phyloP scores from a whole-genome alignment of 1,140 invertebrate species.

The Coenobita brevimanus region DNA sequence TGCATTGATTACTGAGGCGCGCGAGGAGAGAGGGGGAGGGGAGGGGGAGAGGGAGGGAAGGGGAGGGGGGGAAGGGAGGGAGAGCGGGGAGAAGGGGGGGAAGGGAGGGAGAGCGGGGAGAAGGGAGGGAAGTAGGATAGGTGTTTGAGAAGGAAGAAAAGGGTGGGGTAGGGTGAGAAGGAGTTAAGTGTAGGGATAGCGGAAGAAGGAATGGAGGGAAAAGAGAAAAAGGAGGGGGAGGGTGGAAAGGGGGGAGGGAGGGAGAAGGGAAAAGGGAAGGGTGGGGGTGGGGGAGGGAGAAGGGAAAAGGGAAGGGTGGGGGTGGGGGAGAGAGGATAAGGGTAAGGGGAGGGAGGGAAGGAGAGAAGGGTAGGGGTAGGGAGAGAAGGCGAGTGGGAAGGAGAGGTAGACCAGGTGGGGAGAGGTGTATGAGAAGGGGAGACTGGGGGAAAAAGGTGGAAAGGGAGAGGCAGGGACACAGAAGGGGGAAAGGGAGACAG shows the following conservation, averaged over 20 bases:
- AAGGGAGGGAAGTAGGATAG: background rate
- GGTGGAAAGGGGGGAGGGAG: too few species aligned
- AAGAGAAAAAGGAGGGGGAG: too few species aligned
- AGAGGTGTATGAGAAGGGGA: background rate
- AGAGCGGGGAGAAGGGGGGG: background rate
- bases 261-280: background rate
- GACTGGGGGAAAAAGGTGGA: background rate
- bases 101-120: background rate
- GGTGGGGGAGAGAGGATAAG: background rate
- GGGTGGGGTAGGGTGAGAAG: too few species aligned
- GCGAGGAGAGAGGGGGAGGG: background rate
- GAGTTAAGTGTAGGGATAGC: too few species aligned
- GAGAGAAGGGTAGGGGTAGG: background rate
- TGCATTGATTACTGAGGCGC: slow-evolving; percentile 37
- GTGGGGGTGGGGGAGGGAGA: background rate
- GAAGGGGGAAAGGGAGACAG: background rate
- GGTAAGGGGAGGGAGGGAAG: background rate
- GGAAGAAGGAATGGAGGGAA: too few species aligned
- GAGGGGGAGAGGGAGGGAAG: background rate
- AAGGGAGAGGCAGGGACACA: background rate
- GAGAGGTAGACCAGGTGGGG: background rate
- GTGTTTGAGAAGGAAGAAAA: background rate
- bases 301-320: background rate
- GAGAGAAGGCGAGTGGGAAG: background rate
- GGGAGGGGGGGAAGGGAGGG: background rate